Evolutionary conservation across 2,113 vertebrate genomes (phyloP), one percentile per base, ranked within the genome.

Genomic region (Anhinga anhinga): DNA sequence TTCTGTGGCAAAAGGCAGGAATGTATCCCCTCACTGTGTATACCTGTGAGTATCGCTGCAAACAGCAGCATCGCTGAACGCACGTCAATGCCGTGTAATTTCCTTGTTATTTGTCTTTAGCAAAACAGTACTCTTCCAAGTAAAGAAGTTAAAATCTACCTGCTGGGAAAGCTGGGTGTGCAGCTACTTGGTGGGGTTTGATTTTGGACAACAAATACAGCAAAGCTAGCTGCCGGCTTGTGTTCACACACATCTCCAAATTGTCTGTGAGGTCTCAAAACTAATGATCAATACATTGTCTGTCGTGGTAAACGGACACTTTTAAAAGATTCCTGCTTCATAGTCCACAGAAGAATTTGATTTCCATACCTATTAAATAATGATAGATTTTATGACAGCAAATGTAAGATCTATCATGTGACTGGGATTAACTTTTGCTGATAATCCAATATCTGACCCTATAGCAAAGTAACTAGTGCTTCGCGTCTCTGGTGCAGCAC

Each of bases 371-470:
- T 95, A 93, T 93, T 97, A 90, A 97, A 97, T 96, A 97, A 98
- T 83, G 63, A 98, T 95, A 65, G 93, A 96, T 98, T 98, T 96
- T 95, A 92, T 96, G 95, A 97, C 92, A 97, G 92, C 23, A 96
- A 90, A 95, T 94, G 92, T 96, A 97, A 97, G 65, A 88, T 80
- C 69, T 85, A 11, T 65, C 87, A 78, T 26, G 66, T 95, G 97
- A 93, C 72, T 90, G 52, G 30, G 79, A 88, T 94, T 93, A 72
- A 58, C 50, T 97, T 98, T 93, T 89, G 77, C 53, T 95, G 94
- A 86, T 92, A 97, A 92, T 94, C 87, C 82, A 95, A 72, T 92
- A 92, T 83, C 83, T 91, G 83, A 83, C 81, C 90, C 77, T 77
- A 65, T 14, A 79, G 82, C 79, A 91, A 83, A 76, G 55, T 56